Evolutionary conservation across 1,140 invertebrate species (phyloP), one percentile per base, ranked within the genome.

Genomic region (Pseudomyrmex gracilis): DNA sequence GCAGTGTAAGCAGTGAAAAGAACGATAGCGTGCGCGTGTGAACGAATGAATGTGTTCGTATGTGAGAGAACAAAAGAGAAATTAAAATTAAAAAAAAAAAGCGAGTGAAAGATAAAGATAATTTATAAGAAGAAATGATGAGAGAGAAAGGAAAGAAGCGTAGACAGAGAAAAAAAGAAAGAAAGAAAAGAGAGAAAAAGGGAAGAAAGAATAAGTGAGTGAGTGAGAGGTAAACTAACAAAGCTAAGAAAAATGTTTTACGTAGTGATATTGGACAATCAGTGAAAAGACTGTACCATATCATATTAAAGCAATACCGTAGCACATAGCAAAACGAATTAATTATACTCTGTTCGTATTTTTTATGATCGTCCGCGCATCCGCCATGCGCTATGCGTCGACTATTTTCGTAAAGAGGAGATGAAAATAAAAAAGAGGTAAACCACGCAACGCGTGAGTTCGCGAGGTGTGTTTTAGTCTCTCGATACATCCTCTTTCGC

Each of bases 251-350:
- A 80, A 82, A 88, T 85, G 90, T 90, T 88, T 91, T 92, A 90
- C 80, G 91, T 93, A 93, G 93, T 93, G 93, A 94, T 94, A 93
- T 93, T 91, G 94, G 94, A 94, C 94, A 94, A 94, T 94, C 94
- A 94, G 93, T 94, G 93, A 94, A 93, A 93, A 94, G 94, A 94
- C 94, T 94, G 94, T 94, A 93, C 92, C 92, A 93, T 94, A 93
- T 92, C 91, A 93, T 93, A 92, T 90, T 88, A 86, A 94, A 94
- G 93, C 93, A 94, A 94, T 94, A 94, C 82, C 83, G 86, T 92
- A 92, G 90, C 71, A 70, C 86, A 55, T 92, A 92, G 91, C 88
- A 86, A 34, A 89, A 85, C 76, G 82, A 90, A 89, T 89, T 87
- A 83, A 87, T 76, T 64, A 87, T 24, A 88, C 73, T 77, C 76